Percentiles rank a stretch among this genome's conserved stretches.
Evolutionary conservation across 2,113 vertebrate species (phyloP).

Genomic region (Anthoscopus minutus): DNA sequence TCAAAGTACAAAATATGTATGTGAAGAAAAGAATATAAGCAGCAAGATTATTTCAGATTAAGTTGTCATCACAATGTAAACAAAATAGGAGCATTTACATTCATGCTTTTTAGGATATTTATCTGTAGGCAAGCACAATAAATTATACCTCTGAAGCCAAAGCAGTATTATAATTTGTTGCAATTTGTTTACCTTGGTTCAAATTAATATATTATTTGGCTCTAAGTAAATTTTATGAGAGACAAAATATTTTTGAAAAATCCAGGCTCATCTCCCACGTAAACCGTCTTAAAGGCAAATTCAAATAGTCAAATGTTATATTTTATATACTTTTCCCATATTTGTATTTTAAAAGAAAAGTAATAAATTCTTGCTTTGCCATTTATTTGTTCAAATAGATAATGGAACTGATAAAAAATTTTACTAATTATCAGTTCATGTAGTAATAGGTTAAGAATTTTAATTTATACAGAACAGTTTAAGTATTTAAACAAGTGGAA

Average conservation of each 20-base stretch:
- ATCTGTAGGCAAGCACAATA: background rate
- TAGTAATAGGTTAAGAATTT: slow-evolving; percentile 15
- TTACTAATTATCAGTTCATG: slow-evolving; percentile 19
- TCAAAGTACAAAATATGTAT: background rate
- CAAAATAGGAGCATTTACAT: background rate
- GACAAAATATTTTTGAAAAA: background rate
- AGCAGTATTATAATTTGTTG: background rate
- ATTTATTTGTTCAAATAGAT: background rate
- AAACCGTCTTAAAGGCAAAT: background rate
- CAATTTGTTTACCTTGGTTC: background rate
- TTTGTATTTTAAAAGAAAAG: background rate
- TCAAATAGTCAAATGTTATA: background rate
- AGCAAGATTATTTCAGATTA: background rate
- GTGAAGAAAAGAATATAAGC: background rate
- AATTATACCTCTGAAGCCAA: background rate
- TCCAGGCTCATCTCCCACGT: background rate
- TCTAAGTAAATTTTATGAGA: background rate
- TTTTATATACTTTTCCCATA: background rate
- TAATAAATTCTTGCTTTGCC: background rate
- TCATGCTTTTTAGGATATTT: background rate
- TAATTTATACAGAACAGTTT: slow-evolving; percentile 32
- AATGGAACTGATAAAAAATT: slow-evolving; percentile 24
- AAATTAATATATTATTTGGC: background rate
- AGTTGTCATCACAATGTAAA: background rate
- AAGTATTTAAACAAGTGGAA: slow-evolving; percentile 7